Evolutionary conservation across 1,140 invertebrate species (phyloP).

Genomic region (Nasonia longicornis): DNA sequence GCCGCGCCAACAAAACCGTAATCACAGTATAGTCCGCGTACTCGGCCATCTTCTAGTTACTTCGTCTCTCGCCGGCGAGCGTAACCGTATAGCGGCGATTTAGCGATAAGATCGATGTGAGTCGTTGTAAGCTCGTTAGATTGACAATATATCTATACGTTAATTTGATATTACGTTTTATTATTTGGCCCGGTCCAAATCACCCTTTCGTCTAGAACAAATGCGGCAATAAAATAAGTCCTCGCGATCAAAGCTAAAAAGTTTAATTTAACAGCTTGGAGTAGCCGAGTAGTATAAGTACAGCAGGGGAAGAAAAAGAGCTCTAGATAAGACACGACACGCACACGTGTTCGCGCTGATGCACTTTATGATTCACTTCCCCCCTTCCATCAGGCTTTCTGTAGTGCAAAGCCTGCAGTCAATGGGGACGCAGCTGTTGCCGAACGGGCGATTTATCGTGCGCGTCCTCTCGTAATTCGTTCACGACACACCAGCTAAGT

Average conservation of each 20-base stretch:
- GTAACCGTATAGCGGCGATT: no score
- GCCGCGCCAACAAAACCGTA: no score
- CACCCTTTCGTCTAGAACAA: no score
- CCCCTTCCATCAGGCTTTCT: background rate
- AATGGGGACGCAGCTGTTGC: conserved; percentile 44
- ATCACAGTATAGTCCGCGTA: no score
- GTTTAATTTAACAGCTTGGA: background rate
- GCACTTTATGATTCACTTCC: conserved; percentile 36
- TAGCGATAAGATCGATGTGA: no score
- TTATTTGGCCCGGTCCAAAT: no score
- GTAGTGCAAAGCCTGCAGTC: conserved; percentile 8
- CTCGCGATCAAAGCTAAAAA: background rate
- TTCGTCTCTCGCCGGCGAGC: no score
- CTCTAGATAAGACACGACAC: conserved; percentile 27
- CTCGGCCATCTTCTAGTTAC: no score
- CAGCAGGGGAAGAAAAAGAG: background rate
- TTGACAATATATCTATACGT: no score
- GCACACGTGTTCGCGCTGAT: conserved; percentile 9
- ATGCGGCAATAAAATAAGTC: no score
- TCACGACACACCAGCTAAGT: conserved; percentile 34
- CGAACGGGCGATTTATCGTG: conserved; percentile 41
- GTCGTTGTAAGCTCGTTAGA: no score
- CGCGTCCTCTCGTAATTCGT: conserved; percentile 43
- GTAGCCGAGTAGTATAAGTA: background rate
- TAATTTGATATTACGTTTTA: no score